phyloP scores from a whole-genome alignment of 2,113 vertebrate genomes.

The Dicentrarchus labrax region DNA sequence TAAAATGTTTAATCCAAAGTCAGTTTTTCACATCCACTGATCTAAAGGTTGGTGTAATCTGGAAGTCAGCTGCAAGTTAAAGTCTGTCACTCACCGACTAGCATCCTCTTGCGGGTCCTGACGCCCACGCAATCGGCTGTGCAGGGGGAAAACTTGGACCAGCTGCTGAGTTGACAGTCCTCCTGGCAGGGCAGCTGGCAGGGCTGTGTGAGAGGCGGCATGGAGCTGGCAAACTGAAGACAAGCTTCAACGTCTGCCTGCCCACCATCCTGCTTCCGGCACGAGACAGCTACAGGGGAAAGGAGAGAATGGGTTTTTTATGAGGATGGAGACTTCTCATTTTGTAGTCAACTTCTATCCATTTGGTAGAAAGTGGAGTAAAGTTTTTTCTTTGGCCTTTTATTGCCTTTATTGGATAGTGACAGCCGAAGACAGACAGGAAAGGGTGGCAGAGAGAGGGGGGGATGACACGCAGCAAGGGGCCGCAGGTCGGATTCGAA shows the following conservation, averaged over 20 bases:
- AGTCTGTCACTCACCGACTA: constrained; percentile 88
- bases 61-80: background rate
- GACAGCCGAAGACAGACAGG: too few species aligned
- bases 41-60: constrained; percentile 4
- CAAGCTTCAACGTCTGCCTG: constrained; percentile 90
- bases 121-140: constrained; percentile 94
- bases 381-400: too few species aligned
- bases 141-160: constrained; percentile 97
- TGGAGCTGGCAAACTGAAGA: constrained; percentile 87
- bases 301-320: background rate
- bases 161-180: constrained; percentile 94
- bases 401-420: too few species aligned
- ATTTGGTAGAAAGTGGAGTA: too few species aligned
- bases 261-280: constrained; percentile 93
- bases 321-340: background rate
- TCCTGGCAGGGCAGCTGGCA: constrained; percentile 97
- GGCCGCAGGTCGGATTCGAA: too few species aligned
- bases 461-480: too few species aligned
- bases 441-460: too few species aligned
- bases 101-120: constrained; percentile 90
- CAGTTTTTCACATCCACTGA: constrained; percentile 2
- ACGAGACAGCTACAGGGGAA: constrained; percentile 90
- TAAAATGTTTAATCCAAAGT: background rate
- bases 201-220: constrained; percentile 91
- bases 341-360: background rate